phyloP scores from a whole-genome alignment of 2,888 invertebrate genomes.

The Bunonema sp. region DNA sequence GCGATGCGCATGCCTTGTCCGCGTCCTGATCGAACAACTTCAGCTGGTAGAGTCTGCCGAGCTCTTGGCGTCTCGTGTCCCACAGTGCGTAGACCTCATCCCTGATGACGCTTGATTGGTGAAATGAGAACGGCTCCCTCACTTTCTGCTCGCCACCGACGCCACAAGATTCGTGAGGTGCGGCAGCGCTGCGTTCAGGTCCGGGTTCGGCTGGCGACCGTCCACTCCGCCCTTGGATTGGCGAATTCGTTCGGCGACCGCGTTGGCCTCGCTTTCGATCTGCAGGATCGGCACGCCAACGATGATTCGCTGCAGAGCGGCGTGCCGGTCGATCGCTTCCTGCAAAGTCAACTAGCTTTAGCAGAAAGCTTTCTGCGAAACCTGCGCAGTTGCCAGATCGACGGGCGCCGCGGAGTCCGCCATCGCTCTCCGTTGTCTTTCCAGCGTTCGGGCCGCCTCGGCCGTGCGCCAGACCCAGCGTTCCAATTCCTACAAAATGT shows the following conservation, averaged over 20 bases:
- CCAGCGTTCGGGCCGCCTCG: conserved; percentile 50
- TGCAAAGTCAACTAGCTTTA: not conserved
- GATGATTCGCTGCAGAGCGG: conserved; percentile 79
- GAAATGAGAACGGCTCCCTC: conserved; percentile 1
- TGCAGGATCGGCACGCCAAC: conserved; percentile 82
- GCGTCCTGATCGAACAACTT: conserved; percentile 90
- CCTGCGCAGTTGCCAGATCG: conserved; percentile 76
- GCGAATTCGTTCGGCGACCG: conserved; percentile 45
- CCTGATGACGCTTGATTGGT: conserved; percentile 45
- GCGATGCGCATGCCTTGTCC: conserved; percentile 52
- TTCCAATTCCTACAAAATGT: conserved; percentile 60
- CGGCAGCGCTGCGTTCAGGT: conserved; percentile 51
- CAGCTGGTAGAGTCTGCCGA: conserved; percentile 88
- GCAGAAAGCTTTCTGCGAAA: no score
- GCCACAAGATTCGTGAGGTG: conserved; percentile 45
- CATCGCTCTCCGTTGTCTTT: conserved; percentile 58
- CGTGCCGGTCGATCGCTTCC: conserved; percentile 79
- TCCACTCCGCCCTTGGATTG: no score
- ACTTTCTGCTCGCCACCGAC: conserved; percentile 16
- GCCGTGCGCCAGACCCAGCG: conserved; percentile 89
- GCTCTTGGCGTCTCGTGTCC: conserved; percentile 80
- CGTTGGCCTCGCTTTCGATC: conserved; percentile 70
- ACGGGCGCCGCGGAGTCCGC: conserved; percentile 82
- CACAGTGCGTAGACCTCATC: conserved; percentile 78
- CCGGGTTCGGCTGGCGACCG: conserved; percentile 51